phyloP scores from a whole-genome alignment of 2,797 vertebrate genomes.

The Ataeniobius toweri region DNA sequence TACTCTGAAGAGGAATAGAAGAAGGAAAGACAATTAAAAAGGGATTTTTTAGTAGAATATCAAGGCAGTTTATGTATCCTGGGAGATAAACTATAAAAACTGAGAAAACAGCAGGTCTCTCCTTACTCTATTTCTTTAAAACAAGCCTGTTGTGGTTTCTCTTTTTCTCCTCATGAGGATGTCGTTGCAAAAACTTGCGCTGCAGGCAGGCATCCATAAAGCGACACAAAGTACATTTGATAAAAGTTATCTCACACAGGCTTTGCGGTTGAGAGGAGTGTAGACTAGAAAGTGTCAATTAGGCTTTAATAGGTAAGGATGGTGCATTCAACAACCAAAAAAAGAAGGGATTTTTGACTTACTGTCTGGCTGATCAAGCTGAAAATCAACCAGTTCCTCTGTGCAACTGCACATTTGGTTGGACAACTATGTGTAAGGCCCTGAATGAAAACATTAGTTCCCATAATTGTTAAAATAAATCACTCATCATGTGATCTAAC shows the following conservation, averaged over 20 bases:
- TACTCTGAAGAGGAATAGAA: background rate
- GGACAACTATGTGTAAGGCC: background rate
- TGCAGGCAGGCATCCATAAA: background rate
- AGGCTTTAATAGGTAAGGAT: background rate
- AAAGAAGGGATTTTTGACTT: background rate
- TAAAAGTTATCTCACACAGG: background rate
- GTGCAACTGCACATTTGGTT: conserved; percentile 1
- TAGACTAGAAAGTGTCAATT: background rate
- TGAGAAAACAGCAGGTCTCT: background rate
- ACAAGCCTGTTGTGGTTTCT: background rate
- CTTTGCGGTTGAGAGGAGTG: background rate
- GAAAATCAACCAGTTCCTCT: background rate
- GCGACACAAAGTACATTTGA: background rate
- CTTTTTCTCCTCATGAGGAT: background rate
- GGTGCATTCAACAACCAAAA: background rate
- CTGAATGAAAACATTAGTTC: conserved; percentile 36
- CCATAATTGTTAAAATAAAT: conserved; percentile 42
- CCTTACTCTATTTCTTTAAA: background rate
- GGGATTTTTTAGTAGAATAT: too few relatives aligned
- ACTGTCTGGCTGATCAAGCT: background rate
- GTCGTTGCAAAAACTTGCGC: background rate
- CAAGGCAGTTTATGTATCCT: too few relatives aligned
- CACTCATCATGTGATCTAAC: conserved; percentile 34
- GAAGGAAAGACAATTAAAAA: background rate
- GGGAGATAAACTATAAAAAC: background rate